A percentile compares a stretch with the other conserved stretches of the same genome.
phyloP scores from a whole-genome alignment of 1,140 invertebrate genomes.

The Leptonema lineaticorne region DNA sequence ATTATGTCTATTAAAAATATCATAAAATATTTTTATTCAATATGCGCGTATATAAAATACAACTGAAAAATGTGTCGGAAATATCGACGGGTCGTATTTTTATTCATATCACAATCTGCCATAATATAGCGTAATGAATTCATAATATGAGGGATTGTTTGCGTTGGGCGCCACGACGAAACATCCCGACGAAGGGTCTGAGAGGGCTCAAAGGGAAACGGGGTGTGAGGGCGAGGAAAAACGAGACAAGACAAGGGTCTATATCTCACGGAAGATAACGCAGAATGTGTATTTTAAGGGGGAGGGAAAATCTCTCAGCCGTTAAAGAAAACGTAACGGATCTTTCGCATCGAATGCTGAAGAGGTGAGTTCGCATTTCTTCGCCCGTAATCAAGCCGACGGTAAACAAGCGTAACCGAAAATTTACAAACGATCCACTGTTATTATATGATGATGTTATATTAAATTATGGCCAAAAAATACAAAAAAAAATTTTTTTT shows the following conservation, averaged over 20 bases:
- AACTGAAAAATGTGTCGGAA: not conserved
- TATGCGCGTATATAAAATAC: not conserved
- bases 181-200: no score
- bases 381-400: not conserved
- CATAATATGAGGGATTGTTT: constrained; percentile 15
- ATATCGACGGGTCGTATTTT: constrained; percentile 14
- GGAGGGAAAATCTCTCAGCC: constrained; percentile 15
- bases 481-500: no score
- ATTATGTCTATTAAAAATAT: no score
- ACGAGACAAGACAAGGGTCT: constrained; percentile 9
- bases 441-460: no score
- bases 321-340: constrained; percentile 14
- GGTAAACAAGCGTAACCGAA: no score
- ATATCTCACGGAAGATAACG: not conserved
- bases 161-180: not conserved
- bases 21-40: not conserved
- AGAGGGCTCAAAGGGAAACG: no score
- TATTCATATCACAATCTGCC: constrained; percentile 16
- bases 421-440: no score
- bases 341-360: constrained; percentile 9
- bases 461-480: no score
- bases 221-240: not conserved
- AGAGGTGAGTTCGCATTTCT: not conserved
- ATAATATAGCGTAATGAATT: constrained; percentile 19
- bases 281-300: constrained; percentile 13